Evolutionary conservation across 1,140 invertebrate species (phyloP), one percentile per base, ranked within the genome.

Genomic region (Papilio aristodemus): DNA sequence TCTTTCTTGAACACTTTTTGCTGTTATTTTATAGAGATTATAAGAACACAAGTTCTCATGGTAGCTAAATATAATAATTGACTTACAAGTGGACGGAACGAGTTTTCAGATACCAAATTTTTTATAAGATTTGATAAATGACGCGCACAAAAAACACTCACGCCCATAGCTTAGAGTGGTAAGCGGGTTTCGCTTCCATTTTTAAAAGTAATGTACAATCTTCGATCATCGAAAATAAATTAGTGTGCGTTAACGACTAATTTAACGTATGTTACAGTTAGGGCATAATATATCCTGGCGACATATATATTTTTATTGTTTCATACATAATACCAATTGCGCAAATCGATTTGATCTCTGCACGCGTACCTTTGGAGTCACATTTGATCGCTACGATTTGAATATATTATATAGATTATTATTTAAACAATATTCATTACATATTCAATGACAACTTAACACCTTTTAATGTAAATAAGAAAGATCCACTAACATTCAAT

Each of bases 51-150:
- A 19, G 43, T 46, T 46, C 43, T 46, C 19, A 46, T 17, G 11
- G 17, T 46, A 19, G 43, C 19, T 46, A 46, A 43, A 43, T 43
- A 43, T 46, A 46, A 46, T 46, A 38, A n/a, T n/a, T n/a, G n/a
- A n/a, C n/a, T n/a, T 38, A 38, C 37, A 38, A 46, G 11, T 22
- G 19, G 7, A 2, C 19, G 13, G 19, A 54, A 25, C 46, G 0
- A 17, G 43, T 46, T 46, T 46, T 46, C 6, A 46, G 43, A 46
- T 46, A 46, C 43, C 17, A 9, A 46, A 46, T 19, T 38, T 19
- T 43, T 43, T 46, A 46, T 46, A 46, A 8, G 1, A 46, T 19
- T 46, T 22, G 19, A 22, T 19, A 46, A 19, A 46, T 19, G 43
- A 22, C 17, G 19, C 43, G 0, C 1, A 46, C 19, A 19, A 46